Percentiles rank a stretch among this genome's conserved stretches.
Evolutionary conservation across 2,888 invertebrate genomes (phyloP).

Genomic region (Agelastica alni): DNA sequence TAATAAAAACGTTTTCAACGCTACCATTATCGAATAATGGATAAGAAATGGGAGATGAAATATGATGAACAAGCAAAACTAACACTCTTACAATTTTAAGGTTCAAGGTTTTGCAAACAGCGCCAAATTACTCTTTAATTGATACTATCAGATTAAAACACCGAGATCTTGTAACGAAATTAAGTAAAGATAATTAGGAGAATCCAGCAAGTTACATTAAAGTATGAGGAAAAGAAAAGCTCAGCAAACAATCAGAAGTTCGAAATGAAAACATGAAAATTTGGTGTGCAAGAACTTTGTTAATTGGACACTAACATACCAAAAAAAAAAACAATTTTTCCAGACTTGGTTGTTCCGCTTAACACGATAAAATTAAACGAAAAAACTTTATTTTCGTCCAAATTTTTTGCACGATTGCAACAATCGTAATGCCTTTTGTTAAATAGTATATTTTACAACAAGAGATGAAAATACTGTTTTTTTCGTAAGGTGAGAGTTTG

Average conservation of each 20-base stretch:
- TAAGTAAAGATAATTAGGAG: slow-evolving; percentile 27
- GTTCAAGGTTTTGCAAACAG: slow-evolving; percentile 17
- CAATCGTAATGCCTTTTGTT: too few relatives aligned
- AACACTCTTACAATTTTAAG: slow-evolving; percentile 13
- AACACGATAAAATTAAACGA: too few relatives aligned
- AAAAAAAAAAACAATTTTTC: too few relatives aligned
- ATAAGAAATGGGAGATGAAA: slow-evolving; percentile 7
- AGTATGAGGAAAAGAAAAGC: slow-evolving; percentile 20
- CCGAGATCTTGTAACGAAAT: slow-evolving; percentile 25
- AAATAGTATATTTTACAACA: too few relatives aligned
- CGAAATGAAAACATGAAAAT: slow-evolving; percentile 21
- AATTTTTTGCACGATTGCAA: too few relatives aligned
- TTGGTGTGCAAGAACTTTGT: slow-evolving; percentile 9
- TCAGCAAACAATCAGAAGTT: slow-evolving; percentile 22
- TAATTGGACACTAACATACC: slow-evolving; percentile 18
- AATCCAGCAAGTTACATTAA: slow-evolving; percentile 22
- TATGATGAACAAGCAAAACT: slow-evolving; percentile 9
- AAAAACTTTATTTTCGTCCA: too few relatives aligned
- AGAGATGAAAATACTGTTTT: too few relatives aligned
- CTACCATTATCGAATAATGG: slow-evolving; percentile 5
- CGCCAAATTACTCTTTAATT: slow-evolving; percentile 18
- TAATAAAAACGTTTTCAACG: slow-evolving; percentile 6
- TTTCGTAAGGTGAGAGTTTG: too few relatives aligned
- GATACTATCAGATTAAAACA: slow-evolving; percentile 28
- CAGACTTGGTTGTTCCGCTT: too few relatives aligned